A percentile compares a stretch with the other conserved stretches of the same genome.
These are phyloP conservation scores for Entomobrya proxima DNA, from an alignment of 2,888 invertebrate species.

Conservation along the genomic window DNA sequence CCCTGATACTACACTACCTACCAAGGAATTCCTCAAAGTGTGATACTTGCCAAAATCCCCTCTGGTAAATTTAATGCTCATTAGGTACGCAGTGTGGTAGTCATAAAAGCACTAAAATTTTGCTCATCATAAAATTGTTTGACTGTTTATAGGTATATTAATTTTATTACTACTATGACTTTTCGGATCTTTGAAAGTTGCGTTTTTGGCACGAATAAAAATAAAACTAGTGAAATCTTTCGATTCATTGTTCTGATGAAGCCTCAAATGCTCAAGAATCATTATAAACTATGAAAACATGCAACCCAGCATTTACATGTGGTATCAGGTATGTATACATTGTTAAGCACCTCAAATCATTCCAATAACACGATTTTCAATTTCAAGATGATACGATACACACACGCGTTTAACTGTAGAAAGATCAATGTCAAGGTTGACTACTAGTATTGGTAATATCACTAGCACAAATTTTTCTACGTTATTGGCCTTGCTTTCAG, in stretches of 20 bases:
- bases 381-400: background rate
- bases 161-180: background rate
- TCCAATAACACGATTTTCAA: constrained; percentile 54
- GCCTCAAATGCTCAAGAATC: background rate
- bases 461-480: background rate
- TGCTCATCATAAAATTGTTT: background rate
- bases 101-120: background rate
- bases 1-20: no score
- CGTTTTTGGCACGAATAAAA: constrained; percentile 24
- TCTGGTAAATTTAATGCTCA: background rate
- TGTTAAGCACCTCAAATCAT: constrained; percentile 3
- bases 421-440: constrained; percentile 52
- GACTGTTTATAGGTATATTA: background rate
- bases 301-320: constrained; percentile 38
- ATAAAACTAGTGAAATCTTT: constrained; percentile 18
- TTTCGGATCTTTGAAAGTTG: constrained; percentile 38
- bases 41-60: constrained; percentile 17
- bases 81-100: background rate
- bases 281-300: background rate
- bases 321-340: background rate
- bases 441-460: background rate
- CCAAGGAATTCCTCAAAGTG: background rate
- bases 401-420: background rate
- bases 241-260: background rate
- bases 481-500: background rate